Percentiles rank a stretch among this genome's conserved stretches.
Evolutionary conservation across 2,113 vertebrate genomes (phyloP).

Genomic region (Coregonus clupeaformis): DNA sequence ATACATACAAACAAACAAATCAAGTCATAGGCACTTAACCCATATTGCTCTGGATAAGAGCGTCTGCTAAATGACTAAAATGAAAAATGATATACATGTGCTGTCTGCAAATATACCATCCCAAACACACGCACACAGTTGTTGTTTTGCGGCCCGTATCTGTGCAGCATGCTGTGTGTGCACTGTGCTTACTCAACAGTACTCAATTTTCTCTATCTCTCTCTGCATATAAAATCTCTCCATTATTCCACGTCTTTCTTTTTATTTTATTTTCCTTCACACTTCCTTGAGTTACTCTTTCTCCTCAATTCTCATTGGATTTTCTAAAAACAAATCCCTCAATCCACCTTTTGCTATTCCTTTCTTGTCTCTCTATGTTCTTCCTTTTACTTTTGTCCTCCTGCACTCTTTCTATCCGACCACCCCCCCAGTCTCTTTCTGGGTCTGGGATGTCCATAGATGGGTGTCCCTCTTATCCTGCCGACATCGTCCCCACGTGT

Average conservation of each 20-base stretch:
- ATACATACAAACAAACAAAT: too few relatives aligned
- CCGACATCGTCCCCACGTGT: slow-evolving; percentile 47
- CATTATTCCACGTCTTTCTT: too few relatives aligned
- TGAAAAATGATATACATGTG: too few relatives aligned
- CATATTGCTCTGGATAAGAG: too few relatives aligned
- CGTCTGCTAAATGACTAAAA: too few relatives aligned
- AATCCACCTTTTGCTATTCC: not conserved
- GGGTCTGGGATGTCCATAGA: slow-evolving; percentile 43
- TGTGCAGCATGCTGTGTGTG: slow-evolving; percentile 13
- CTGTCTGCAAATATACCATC: too few relatives aligned
- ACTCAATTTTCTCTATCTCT: not conserved
- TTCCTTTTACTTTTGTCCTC: slow-evolving; percentile 36
- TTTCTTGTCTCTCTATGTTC: slow-evolving; percentile 37
- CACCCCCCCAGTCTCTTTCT: slow-evolving; percentile 52
- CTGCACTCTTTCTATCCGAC: not conserved
- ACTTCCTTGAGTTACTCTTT: not conserved
- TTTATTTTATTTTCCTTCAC: not conserved
- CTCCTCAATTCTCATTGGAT: too few relatives aligned
- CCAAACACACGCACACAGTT: not conserved
- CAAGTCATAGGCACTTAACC: too few relatives aligned
- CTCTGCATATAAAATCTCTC: not conserved
- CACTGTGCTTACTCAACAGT: not conserved
- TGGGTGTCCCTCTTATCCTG: slow-evolving; percentile 40
- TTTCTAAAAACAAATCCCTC: not conserved
- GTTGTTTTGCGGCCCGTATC: not conserved